These are phyloP conservation scores for Alectoris magna DNA, from an alignment of 2,797 vertebrate species.

Conservation along the genomic window DNA sequence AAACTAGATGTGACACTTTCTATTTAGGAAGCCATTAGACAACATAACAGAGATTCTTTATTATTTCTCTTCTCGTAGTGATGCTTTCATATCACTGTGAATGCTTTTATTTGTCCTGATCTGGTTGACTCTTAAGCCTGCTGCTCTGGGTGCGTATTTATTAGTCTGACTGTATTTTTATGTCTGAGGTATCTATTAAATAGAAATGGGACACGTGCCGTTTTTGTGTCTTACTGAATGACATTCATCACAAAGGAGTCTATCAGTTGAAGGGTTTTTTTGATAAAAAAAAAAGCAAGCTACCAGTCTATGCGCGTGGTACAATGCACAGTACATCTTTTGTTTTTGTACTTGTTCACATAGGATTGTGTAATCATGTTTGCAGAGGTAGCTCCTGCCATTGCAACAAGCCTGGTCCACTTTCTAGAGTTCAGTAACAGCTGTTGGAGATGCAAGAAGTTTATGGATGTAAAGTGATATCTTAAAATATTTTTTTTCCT, in stretches of 20 bases:
- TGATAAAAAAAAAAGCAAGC: not conserved
- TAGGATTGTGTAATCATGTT: conserved; percentile 10
- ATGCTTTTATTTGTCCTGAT: not conserved
- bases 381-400: conserved; percentile 14
- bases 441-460: not conserved
- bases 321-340: not conserved
- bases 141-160: not conserved
- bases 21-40: not conserved
- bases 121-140: not conserved
- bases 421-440: not conserved
- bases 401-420: not conserved
- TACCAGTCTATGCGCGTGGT: not conserved
- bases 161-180: not conserved
- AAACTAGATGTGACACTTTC: not conserved
- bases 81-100: not conserved
- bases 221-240: not conserved
- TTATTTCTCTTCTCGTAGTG: not conserved
- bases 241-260: not conserved
- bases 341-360: not conserved
- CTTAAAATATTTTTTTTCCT: conserved; percentile 48
- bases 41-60: not conserved
- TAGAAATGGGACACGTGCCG: not conserved
- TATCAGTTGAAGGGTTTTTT: not conserved
- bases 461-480: conserved; percentile 24
- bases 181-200: not conserved